Percentiles rank a stretch among this genome's conserved stretches.
Conservation (phyloP, 1,140 invertebrate genomes). For the Arctopsyche grandis region DNA sequence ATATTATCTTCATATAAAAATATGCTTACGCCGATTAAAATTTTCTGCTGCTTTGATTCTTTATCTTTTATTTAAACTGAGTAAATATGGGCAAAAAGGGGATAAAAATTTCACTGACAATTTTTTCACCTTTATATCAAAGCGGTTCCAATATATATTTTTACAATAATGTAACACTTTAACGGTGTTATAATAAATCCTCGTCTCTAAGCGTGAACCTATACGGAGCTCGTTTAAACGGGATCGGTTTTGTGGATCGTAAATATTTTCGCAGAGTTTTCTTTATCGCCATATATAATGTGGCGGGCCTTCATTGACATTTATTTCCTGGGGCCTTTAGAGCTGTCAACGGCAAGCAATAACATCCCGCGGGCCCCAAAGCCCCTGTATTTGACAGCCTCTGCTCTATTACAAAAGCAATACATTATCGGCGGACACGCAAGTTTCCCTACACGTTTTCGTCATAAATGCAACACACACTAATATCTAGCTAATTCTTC, state of each 20-base stretch:
- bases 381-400: constrained; percentile 30
- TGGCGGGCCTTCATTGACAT: constrained; percentile 36
- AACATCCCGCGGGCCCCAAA: constrained; percentile 8
- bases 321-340: constrained; percentile 44
- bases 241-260: background rate
- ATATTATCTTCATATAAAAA: no score
- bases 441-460: constrained; percentile 30
- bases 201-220: no score
- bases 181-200: no score
- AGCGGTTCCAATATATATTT: no score
- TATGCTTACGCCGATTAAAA: no score
- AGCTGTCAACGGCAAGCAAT: constrained; percentile 40
- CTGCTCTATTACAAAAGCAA: constrained; percentile 45
- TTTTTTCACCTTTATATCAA: no score
- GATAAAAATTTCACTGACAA: no score
- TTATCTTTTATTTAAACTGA: no score
- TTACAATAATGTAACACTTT: no score
- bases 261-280: constrained; percentile 10
- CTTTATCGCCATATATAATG: background rate
- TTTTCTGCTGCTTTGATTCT: no score
- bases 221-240: background rate
- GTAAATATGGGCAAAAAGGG: no score
- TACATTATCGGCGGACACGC: constrained; percentile 37
- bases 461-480: constrained; percentile 20
- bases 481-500: background rate